phyloP scores from a whole-genome alignment of 2,888 invertebrate genomes.

The Apamea anceps region DNA sequence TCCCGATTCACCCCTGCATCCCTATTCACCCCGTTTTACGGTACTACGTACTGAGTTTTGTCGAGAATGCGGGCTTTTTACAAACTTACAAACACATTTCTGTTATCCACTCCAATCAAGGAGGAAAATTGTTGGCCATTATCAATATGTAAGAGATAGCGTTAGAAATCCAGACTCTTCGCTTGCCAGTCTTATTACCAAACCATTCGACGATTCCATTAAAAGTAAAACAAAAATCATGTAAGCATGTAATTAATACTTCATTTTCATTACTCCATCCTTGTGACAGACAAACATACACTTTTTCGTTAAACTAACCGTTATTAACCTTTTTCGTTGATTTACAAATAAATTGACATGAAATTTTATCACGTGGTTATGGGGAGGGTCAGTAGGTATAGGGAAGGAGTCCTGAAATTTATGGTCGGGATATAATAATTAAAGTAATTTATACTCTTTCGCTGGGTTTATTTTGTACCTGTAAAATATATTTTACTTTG shows the following conservation, averaged over 20 bases:
- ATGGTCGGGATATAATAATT: slow-evolving; percentile 30
- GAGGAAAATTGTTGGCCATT: background rate
- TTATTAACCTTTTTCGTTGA: slow-evolving; percentile 17
- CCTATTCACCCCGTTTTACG: no score
- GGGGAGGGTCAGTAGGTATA: background rate
- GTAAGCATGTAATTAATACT: background rate
- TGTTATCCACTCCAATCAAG: background rate
- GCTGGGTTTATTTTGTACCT: slow-evolving; percentile 1
- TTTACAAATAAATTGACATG: slow-evolving; percentile 51
- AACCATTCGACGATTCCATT: background rate
- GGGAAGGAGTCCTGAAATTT: slow-evolving; percentile 22
- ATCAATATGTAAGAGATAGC: background rate
- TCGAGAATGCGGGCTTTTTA: background rate
- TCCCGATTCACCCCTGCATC: no score
- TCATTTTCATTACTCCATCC: background rate
- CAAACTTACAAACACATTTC: background rate
- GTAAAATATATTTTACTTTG: slow-evolving; percentile 1
- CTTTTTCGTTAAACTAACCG: no score
- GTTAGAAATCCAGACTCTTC: no score
- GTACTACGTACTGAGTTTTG: background rate
- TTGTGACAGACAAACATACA: slow-evolving; percentile 9
- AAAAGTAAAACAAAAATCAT: background rate
- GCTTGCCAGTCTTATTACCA: background rate
- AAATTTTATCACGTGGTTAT: slow-evolving; percentile 48
- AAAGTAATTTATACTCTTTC: background rate